These are phyloP conservation scores for Clostera curtula DNA, from an alignment of 2,888 invertebrate genomes.

Conservation along the genomic window DNA sequence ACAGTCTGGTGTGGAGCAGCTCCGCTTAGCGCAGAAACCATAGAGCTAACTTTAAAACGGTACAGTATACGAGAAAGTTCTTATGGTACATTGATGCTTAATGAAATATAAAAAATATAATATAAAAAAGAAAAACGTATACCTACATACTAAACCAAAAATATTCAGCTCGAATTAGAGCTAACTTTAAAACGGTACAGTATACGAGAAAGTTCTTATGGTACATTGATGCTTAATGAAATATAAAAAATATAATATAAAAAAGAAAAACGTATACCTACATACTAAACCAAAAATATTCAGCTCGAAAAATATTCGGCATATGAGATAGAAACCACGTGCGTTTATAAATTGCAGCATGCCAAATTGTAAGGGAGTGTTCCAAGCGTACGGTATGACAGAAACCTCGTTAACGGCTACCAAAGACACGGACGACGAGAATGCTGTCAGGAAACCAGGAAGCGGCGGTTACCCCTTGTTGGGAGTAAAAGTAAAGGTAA, in stretches of 20 bases:
- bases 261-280: too few species aligned
- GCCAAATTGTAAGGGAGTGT: slow-evolving; percentile 44
- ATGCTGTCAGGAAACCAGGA: slow-evolving; percentile 31
- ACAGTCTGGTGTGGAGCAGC: slow-evolving; percentile 46
- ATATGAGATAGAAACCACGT: too few species aligned
- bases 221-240: too few species aligned
- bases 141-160: too few species aligned
- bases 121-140: too few species aligned
- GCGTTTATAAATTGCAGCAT: slow-evolving; percentile 26
- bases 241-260: too few species aligned
- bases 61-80: background rate
- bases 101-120: too few species aligned
- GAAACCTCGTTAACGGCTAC: slow-evolving; percentile 48
- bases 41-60: slow-evolving; percentile 40
- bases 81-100: too few species aligned
- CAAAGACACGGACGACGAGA: slow-evolving; percentile 27
- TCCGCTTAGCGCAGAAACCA: slow-evolving; percentile 40
- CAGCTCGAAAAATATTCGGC: too few species aligned
- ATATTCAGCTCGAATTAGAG: too few species aligned
- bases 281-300: too few species aligned
- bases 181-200: slow-evolving; percentile 37
- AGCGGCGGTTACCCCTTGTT: slow-evolving; percentile 41
- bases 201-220: background rate
- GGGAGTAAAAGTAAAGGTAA: slow-evolving; percentile 44
- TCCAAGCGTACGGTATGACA: slow-evolving; percentile 58